A percentile compares a stretch with the other conserved stretches of the same genome.
Conservation (phyloP, 2,113 vertebrate genomes). For the Tupaia chinensis region DNA sequence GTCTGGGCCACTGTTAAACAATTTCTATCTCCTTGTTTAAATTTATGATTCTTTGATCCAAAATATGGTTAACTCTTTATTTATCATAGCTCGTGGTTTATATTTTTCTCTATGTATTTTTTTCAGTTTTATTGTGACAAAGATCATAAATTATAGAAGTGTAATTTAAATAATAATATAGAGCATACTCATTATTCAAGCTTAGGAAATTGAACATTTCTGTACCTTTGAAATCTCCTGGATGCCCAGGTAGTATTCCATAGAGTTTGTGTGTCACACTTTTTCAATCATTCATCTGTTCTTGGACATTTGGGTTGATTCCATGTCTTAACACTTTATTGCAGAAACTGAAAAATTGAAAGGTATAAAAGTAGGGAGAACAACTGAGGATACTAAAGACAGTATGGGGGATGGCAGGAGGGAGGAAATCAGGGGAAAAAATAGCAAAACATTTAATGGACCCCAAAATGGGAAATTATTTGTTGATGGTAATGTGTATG, state of each 20-base stretch:
- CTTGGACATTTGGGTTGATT: no score
- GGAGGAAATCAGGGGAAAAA: no score
- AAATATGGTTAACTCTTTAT: neutral
- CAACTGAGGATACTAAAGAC: no score
- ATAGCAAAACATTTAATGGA: no score
- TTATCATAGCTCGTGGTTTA: neutral
- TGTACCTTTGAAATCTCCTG: neutral
- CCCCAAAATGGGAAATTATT: no score
- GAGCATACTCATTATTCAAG: neutral
- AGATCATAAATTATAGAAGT: neutral
- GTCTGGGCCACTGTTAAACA: neutral
- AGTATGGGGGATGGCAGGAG: no score
- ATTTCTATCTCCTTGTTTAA: neutral
- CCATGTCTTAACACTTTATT: no score
- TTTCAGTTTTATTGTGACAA: neutral
- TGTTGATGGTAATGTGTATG: no score
- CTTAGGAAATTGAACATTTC: neutral
- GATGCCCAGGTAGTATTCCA: neutral
- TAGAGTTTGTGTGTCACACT: no score
- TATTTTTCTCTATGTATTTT: neutral
- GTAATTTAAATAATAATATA: constrained; percentile 6
- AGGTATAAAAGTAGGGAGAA: no score
- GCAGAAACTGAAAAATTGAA: no score
- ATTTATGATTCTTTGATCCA: neutral
- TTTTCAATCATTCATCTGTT: no score